Conservation (phyloP, 2,797 vertebrate species). For the Cynopterus sphinx region DNA sequence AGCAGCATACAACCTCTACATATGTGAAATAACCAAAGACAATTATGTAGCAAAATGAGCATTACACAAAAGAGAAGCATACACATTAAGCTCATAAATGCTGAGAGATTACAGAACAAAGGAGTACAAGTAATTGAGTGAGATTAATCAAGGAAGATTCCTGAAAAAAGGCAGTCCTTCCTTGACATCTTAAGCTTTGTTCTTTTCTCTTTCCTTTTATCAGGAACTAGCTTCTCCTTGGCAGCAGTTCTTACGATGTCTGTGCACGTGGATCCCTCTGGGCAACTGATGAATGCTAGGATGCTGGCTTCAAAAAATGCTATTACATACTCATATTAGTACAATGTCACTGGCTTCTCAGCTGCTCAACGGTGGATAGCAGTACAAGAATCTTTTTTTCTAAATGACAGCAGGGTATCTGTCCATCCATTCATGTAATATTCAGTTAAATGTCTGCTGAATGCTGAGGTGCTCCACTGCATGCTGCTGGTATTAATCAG, state of each 20-base stretch:
- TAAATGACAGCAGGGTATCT: neutral
- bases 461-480: neutral
- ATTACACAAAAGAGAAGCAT: neutral
- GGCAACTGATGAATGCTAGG: neutral
- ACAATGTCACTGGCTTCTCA: neutral
- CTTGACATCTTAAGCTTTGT: neutral
- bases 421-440: neutral
- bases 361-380: neutral
- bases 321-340: neutral
- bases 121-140: neutral
- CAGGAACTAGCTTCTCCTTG: neutral
- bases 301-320: neutral
- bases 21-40: neutral
- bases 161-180: neutral
- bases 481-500: neutral
- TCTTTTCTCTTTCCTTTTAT: neutral
- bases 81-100: neutral
- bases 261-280: neutral
- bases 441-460: neutral
- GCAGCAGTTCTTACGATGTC: neutral
- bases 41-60: neutral
- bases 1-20: neutral
- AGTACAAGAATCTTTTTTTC: conserved; percentile 6
- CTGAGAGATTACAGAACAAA: neutral
- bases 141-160: neutral